A percentile compares a stretch with the other conserved stretches of the same genome.
phyloP scores from a whole-genome alignment of 2,113 vertebrate species.

The Cochlearius cochlearius region DNA sequence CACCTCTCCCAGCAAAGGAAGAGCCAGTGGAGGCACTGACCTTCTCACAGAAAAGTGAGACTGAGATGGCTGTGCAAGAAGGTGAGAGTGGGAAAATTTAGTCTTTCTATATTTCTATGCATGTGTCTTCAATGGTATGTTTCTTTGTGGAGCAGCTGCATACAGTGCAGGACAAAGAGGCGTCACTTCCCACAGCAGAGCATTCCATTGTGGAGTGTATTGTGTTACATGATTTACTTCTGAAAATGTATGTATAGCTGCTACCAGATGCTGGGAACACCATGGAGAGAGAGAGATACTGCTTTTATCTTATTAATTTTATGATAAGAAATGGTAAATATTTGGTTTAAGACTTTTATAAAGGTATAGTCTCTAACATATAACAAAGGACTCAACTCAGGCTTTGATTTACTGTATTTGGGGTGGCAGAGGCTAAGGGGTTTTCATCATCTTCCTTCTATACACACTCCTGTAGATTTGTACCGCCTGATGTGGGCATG shows the following conservation, averaged over 20 bases:
- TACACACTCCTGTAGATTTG: not conserved
- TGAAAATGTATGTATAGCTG: not conserved
- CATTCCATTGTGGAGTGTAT: rapidly evolving
- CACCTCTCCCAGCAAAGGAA: conserved; percentile 88
- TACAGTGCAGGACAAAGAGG: not conserved
- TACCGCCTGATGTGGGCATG: not conserved
- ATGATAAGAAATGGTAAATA: not conserved
- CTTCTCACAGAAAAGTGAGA: conserved; percentile 81
- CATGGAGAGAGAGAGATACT: not conserved
- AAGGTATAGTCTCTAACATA: not conserved
- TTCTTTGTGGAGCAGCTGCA: not conserved
- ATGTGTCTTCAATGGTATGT: not conserved
- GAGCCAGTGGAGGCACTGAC: conserved; percentile 89
- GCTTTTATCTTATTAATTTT: not conserved
- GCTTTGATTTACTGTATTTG: not conserved
- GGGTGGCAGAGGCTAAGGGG: not conserved
- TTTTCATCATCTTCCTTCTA: not conserved
- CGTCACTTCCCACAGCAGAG: not conserved
- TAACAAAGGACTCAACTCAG: not conserved
- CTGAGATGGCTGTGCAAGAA: conserved; percentile 75
- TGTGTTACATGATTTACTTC: not conserved
- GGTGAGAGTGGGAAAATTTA: conserved; percentile 73
- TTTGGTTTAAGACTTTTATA: not conserved
- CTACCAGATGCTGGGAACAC: not conserved
- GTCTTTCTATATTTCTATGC: conserved; percentile 34